Conservation (phyloP, 2,113 vertebrate species). For the Paracanthobrama guichenoti region DNA sequence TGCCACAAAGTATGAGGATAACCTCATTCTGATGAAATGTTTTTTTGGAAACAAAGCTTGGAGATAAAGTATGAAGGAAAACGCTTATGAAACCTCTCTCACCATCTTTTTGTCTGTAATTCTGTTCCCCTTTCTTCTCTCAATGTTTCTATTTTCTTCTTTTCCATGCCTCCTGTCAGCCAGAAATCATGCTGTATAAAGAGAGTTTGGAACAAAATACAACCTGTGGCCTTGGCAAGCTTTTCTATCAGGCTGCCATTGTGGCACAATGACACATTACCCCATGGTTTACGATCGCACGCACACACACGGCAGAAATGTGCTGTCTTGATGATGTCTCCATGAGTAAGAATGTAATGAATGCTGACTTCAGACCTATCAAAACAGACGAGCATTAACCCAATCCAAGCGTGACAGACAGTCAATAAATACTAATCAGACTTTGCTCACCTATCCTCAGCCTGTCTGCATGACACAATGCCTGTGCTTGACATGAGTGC, state of each 20-base stretch:
- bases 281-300: conserved; percentile 10
- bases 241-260: conserved; percentile 31
- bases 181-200: conserved; percentile 34
- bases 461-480: conserved; percentile 34
- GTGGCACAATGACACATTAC: conserved; percentile 35
- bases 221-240: conserved; percentile 38
- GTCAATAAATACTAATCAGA: conserved; percentile 45
- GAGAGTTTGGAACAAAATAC: conserved; percentile 41
- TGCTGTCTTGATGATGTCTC: conserved; percentile 46
- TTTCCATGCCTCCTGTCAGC: conserved; percentile 4
- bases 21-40: neutral
- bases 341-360: conserved; percentile 43
- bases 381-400: conserved; percentile 35
- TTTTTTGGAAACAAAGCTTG: neutral
- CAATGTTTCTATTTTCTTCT: conserved; percentile 21
- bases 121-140: neutral
- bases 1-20: neutral
- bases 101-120: neutral
- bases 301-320: conserved; percentile 19
- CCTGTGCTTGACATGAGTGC: neutral
- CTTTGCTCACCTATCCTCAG: conserved; percentile 15
- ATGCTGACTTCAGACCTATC: conserved; percentile 50
- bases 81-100: conserved; percentile 2
- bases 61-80: neutral
- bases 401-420: conserved; percentile 22